Evolutionary conservation across 2,888 invertebrate species (phyloP).

Genomic region (Ferrisia virgata): DNA sequence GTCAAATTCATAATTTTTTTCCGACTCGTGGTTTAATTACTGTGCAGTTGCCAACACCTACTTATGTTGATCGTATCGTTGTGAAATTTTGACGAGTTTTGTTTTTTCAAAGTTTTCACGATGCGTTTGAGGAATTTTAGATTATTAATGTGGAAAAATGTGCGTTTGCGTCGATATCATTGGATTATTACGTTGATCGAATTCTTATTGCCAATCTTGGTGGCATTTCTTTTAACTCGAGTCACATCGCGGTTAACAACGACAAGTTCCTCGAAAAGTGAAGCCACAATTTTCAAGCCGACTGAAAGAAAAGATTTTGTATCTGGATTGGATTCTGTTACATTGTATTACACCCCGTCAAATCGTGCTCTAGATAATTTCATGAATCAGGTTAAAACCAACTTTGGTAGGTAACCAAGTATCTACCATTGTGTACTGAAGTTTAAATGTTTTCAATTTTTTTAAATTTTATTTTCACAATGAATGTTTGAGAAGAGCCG

Average conservation of each 20-base stretch:
- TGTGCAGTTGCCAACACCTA: too few relatives aligned
- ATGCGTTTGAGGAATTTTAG: neutral
- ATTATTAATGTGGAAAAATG: conserved; percentile 48
- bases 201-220: conserved; percentile 46
- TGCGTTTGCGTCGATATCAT: conserved; percentile 47
- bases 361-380: neutral
- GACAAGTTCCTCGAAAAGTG: neutral
- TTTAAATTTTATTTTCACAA: neutral
- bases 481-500: too few relatives aligned
- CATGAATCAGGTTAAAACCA: neutral
- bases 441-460: too few relatives aligned
- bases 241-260: neutral
- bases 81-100: too few relatives aligned
- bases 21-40: too few relatives aligned
- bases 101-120: neutral
- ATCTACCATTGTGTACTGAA: too few relatives aligned
- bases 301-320: neutral
- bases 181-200: conserved; percentile 48
- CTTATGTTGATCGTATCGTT: too few relatives aligned
- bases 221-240: conserved; percentile 36
- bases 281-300: neutral
- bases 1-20: too few relatives aligned
- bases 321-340: neutral
- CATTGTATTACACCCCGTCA: neutral
- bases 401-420: neutral